Evolutionary conservation across 2,797 vertebrate genomes (phyloP).

Genomic region (Hypotaenidia philippensis): DNA sequence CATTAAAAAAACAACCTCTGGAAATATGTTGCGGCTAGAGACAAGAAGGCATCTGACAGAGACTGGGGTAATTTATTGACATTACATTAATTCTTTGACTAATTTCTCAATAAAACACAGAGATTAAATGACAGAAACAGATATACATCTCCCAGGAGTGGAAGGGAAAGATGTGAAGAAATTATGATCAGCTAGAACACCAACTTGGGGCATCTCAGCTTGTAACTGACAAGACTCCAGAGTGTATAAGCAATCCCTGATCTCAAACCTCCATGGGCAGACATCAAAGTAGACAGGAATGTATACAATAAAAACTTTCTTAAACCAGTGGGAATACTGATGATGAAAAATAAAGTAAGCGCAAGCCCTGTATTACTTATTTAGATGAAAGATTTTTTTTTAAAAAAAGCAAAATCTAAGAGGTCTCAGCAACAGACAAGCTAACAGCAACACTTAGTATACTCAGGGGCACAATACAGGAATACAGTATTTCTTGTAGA

Average conservation of each 20-base stretch:
- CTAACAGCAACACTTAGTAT: slow-evolving; percentile 6
- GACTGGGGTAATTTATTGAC: background rate
- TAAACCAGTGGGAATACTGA: background rate
- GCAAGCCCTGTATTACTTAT: background rate
- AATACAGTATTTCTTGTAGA: slow-evolving; percentile 50
- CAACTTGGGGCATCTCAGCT: slow-evolving; percentile 55
- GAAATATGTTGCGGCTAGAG: background rate
- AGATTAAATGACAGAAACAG: slow-evolving; percentile 62
- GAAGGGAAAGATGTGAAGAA: slow-evolving; percentile 49
- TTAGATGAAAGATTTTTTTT: background rate
- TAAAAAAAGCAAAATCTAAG: background rate
- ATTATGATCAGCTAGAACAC: slow-evolving; percentile 32
- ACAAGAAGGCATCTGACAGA: background rate
- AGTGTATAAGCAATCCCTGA: background rate
- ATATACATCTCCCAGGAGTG: background rate
- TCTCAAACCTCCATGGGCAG: background rate
- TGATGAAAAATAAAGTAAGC: background rate
- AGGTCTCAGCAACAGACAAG: slow-evolving; percentile 3
- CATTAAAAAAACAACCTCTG: background rate
- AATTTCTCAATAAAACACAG: slow-evolving; percentile 25
- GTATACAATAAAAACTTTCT: background rate
- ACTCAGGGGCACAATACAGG: background rate
- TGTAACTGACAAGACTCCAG: slow-evolving; percentile 44
- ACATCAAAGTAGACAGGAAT: background rate
- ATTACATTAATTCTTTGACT: slow-evolving; percentile 31